These are phyloP conservation scores for Sebastolobus altivelis DNA, from an alignment of 2,797 vertebrate species.

Conservation along the genomic window DNA sequence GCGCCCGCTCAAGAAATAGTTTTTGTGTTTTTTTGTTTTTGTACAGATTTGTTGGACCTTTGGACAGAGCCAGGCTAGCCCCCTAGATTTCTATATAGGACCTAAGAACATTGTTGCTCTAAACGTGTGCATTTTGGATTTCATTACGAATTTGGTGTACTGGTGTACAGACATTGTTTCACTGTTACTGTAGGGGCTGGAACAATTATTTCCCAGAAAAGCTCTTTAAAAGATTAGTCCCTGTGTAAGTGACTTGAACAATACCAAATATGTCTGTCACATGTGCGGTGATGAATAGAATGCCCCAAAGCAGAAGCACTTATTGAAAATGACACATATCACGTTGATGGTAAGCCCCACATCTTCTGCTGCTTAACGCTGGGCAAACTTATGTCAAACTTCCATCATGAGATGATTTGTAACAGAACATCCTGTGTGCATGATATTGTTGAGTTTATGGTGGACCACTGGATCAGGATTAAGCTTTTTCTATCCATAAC, in stretches of 20 bases:
- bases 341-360: conserved; percentile 56
- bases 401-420: conserved; percentile 61
- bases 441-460: conserved; percentile 58
- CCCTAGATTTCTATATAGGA: not conserved
- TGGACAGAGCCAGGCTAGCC: not conserved
- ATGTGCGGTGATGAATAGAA: conserved; percentile 31
- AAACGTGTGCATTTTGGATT: not conserved
- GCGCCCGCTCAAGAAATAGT: not conserved
- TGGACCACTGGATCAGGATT: conserved; percentile 59
- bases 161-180: not conserved
- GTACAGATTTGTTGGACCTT: not conserved
- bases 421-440: conserved; percentile 56
- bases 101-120: not conserved
- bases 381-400: conserved; percentile 55
- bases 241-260: not conserved
- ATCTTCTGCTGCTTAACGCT: conserved; percentile 58
- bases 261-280: not conserved
- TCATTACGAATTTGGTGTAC: not conserved
- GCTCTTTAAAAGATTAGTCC: not conserved
- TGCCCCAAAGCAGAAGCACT: conserved; percentile 31
- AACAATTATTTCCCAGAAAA: not conserved
- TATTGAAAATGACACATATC: conserved; percentile 66
- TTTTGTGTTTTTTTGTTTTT: not conserved
- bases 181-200: not conserved
- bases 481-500: conserved; percentile 51